Base-by-base conservation (phyloP, 2,888 invertebrate species). In the Heliconius aoede region DNA sequence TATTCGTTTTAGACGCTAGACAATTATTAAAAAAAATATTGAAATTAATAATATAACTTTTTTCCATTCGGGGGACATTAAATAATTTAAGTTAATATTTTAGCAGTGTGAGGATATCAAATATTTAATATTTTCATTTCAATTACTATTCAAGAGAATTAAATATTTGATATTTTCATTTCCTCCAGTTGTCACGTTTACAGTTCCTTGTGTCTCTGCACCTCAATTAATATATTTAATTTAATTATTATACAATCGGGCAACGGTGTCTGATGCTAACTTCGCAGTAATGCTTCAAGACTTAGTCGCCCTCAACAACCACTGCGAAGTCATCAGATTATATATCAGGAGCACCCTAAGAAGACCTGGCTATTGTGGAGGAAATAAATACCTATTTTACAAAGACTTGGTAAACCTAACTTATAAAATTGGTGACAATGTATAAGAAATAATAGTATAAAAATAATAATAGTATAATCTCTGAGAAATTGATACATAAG, bases 381-480 rank as follows among this genome's bases (percentile, higher is more conserved):
- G 97, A 98, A n/a, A n/a, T n/a, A n/a, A 89, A 97, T 98, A 86
- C 96, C 97, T 3, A 96, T 97, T 32, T 89, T 97, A 61, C 97
- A 97, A 88, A 94, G 97, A 87, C 92, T 97, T 82, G 96, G 96
- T 95, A 58, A 79, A 60, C 28, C 21, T 40, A 7, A 3, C 21
- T 3, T 55, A n/a, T 55, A n/a, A n/a, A 55, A 1, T n/a, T n/a
- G 8, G n/a, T 55, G 51, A 55, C 5, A 55, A 46, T 40, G 4
- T 46, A n/a, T n/a, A n/a, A n/a, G n/a, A n/a, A n/a, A 46, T 46
- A 18, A 1, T 18, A n/a, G n/a, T n/a, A n/a, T n/a, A n/a, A n/a
- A n/a, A n/a, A n/a, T n/a, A n/a, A n/a, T n/a, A n/a, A n/a, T n/a
- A n/a, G n/a, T n/a, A n/a, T n/a, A 46, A 46, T 40, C 15, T 40